Percentiles rank a stretch among this genome's conserved stretches.
Conservation (phyloP, 2,888 invertebrate species). For the Branchipolynoe longqiensis region DNA sequence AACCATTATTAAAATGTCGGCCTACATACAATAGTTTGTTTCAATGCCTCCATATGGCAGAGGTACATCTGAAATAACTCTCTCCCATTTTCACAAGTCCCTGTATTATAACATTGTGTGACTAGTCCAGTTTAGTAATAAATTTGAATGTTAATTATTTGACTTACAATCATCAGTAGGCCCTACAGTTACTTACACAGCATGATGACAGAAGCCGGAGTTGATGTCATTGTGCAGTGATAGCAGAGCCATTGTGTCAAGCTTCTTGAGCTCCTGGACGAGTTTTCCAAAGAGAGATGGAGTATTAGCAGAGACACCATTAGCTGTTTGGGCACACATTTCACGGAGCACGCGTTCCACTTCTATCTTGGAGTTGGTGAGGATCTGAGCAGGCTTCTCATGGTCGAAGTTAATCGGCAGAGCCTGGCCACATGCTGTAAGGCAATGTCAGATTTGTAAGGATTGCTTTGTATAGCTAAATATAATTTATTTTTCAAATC, state of each 20-base stretch:
- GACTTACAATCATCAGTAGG: too few relatives aligned
- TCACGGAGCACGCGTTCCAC: slow-evolving; percentile 71
- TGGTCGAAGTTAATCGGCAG: slow-evolving; percentile 85
- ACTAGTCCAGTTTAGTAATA: too few relatives aligned
- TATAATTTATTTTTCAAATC: too few relatives aligned
- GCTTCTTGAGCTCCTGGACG: slow-evolving; percentile 80
- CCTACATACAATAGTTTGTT: too few relatives aligned
- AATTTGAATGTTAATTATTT: too few relatives aligned
- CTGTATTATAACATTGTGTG: too few relatives aligned
- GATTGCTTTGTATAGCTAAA: too few relatives aligned
- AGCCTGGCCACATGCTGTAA: background rate
- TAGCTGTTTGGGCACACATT: slow-evolving; percentile 76
- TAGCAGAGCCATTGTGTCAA: slow-evolving; percentile 78
- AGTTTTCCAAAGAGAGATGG: slow-evolving; percentile 83
- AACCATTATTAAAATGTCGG: too few relatives aligned
- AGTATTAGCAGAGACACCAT: slow-evolving; percentile 81
- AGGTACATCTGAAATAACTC: too few relatives aligned
- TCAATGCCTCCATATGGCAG: too few relatives aligned
- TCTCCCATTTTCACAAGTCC: too few relatives aligned
- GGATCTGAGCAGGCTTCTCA: slow-evolving; percentile 71
- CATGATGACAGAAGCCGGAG: slow-evolving; percentile 60
- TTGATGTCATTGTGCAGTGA: slow-evolving; percentile 67
- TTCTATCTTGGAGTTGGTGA: slow-evolving; percentile 63
- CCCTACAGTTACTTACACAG: slow-evolving; percentile 63
- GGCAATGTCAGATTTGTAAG: too few relatives aligned